Conservation (phyloP, 2,113 vertebrate species). For the Isurus oxyrinchus region DNA sequence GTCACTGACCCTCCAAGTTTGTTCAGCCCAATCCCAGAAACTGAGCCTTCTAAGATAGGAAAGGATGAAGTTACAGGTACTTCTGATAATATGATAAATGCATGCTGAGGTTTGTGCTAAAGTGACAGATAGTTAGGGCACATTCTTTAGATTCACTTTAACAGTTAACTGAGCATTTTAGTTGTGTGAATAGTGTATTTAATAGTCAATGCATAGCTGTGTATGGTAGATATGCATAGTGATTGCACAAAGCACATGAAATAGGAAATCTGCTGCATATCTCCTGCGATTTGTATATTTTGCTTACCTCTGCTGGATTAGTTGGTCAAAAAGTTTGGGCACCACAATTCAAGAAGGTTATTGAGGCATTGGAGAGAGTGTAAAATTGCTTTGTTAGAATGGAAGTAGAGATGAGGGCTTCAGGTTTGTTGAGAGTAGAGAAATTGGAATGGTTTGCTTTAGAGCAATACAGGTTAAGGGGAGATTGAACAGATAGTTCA, state of each 20-base stretch:
- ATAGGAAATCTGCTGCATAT: not conserved
- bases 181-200: not conserved
- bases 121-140: not conserved
- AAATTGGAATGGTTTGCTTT: not conserved
- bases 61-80: not conserved
- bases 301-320: not conserved
- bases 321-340: not conserved
- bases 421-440: not conserved
- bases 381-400: not conserved
- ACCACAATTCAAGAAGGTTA: not conserved
- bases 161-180: not conserved
- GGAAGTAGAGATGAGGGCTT: not conserved
- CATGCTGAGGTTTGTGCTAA: not conserved
- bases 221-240: not conserved
- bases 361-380: not conserved
- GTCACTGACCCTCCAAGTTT: not conserved
- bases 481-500: not conserved
- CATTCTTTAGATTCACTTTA: not conserved
- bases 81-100: not conserved
- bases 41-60: not conserved
- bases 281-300: not conserved
- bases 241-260: not conserved
- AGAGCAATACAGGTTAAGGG: not conserved
- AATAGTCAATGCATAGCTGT: not conserved
- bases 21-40: not conserved